phyloP scores from a whole-genome alignment of 2,888 invertebrate genomes.

The Orthosia incerta region DNA sequence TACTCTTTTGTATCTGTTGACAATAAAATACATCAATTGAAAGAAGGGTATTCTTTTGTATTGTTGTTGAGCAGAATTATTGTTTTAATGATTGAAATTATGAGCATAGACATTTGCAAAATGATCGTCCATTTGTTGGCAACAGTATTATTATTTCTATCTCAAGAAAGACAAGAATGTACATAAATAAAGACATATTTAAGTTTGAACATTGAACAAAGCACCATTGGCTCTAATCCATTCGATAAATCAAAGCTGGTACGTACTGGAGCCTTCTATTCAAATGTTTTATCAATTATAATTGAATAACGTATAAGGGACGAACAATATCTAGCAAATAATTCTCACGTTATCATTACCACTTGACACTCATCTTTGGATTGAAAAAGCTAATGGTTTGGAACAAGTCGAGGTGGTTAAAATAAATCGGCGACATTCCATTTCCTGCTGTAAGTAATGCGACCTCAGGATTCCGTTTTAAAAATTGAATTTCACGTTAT shows the following conservation, averaged over 20 bases:
- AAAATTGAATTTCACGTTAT: slow-evolving; percentile 74
- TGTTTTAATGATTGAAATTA: slow-evolving; percentile 32
- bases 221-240: slow-evolving; percentile 1
- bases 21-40: slow-evolving; percentile 41
- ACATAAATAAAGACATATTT: slow-evolving; percentile 23
- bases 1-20: slow-evolving; percentile 40
- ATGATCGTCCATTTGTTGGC: slow-evolving; percentile 34
- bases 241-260: slow-evolving; percentile 25
- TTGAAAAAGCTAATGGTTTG: slow-evolving; percentile 89
- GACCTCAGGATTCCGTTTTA: slow-evolving; percentile 81
- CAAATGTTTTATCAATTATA: slow-evolving; percentile 33
- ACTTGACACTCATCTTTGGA: slow-evolving; percentile 85
- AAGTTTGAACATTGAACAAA: slow-evolving; percentile 7
- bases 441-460: slow-evolving; percentile 85
- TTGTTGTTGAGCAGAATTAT: slow-evolving; percentile 21
- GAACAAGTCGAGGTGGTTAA: slow-evolving; percentile 87
- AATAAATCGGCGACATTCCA: slow-evolving; percentile 89
- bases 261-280: slow-evolving; percentile 12
- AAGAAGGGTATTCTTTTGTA: slow-evolving; percentile 32
- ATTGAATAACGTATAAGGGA: slow-evolving; percentile 50
- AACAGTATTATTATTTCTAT: slow-evolving; percentile 22
- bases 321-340: slow-evolving; percentile 61
- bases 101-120: slow-evolving; percentile 36
- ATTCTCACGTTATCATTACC: slow-evolving; percentile 80
- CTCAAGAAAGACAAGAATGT: slow-evolving; percentile 17